Percentiles rank a stretch among this genome's conserved stretches.
Evolutionary conservation across 2,113 vertebrate genomes (phyloP).

Genomic region (Oostethus manadensis): DNA sequence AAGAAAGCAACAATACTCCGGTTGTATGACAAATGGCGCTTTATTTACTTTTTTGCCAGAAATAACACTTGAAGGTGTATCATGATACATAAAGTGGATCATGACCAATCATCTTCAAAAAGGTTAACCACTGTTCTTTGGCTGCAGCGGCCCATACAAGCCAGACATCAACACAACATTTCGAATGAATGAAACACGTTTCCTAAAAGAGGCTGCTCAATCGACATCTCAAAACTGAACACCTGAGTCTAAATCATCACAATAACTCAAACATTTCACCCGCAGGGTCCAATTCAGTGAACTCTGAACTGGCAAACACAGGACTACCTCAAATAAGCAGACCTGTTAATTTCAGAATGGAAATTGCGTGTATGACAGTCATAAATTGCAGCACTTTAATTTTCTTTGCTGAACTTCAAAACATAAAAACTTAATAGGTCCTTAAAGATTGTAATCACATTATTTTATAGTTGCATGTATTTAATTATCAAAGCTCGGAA

Average conservation of each 20-base stretch:
- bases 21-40: no score
- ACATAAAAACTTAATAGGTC: slow-evolving; percentile 34
- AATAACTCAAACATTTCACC: not conserved
- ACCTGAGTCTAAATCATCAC: slow-evolving; percentile 11
- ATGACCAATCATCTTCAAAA: slow-evolving; percentile 35
- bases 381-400: slow-evolving; percentile 20
- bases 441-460: slow-evolving; percentile 23
- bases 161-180: slow-evolving; percentile 28
- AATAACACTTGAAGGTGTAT: slow-evolving; percentile 38
- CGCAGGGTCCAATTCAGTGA: not conserved
- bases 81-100: slow-evolving; percentile 45
- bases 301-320: not conserved
- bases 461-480: slow-evolving; percentile 8
- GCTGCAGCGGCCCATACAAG: slow-evolving; percentile 79
- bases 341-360: not conserved
- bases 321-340: not conserved
- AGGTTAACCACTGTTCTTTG: slow-evolving; percentile 81
- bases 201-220: not conserved
- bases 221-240: slow-evolving; percentile 5
- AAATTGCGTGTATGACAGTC: slow-evolving; percentile 11
- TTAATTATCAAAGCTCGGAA: not conserved
- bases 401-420: slow-evolving; percentile 8
- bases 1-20: no score
- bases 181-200: slow-evolving; percentile 8
- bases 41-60: slow-evolving; percentile 15